Base-by-base conservation (phyloP, 2,113 vertebrate species). In the Apeltes quadracus region DNA sequence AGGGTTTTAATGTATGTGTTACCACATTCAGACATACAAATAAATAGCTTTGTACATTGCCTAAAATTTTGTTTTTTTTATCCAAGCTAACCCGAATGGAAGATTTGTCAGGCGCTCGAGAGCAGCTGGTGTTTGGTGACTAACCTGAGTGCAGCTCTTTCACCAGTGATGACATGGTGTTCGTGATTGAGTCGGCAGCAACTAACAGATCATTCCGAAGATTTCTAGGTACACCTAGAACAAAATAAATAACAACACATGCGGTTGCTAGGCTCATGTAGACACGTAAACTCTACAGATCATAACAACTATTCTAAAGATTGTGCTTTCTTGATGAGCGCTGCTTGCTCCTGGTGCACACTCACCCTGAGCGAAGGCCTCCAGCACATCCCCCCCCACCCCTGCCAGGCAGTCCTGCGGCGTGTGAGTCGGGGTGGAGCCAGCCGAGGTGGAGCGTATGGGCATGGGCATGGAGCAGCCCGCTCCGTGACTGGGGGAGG, bases 91-190 rank as follows among this genome's bases (percentile, higher is more conserved):
- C 4, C 13, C 29, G 29, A 29, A 29, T 29, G 29, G 29, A 3
- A 29, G 29, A 29, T 29, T 29, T 29, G 29, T 29, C 29, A n/a
- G 7, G 44, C 20, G 44, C 2, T 46, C 44, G 44, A 20, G 44
- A 46, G 8, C 9, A 46, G 44, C 18, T 50, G n/a, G 1, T 57
- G 3, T 15, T n/a, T n/a, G n/a, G n/a, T 7, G 27, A 74, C 90
- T 22, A 85, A 98, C 97, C 97, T 69, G 96, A 98, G 75, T 98
- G 96, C 0, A 98, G 97, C 83, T 99, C 97, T 91, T 98, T 98
- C 87, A 99, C 96, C 92, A 98, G 92, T 0, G 97, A 99, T 0
- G 96, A 97, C 96, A 98, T 95, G 75, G 96, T 97, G 92, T 97
- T 97, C 86, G 97, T 98, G 89, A 98, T 97, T 50, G 96, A 99